Evolutionary conservation across 2,888 invertebrate genomes (phyloP).

Genomic region (Drosophila niveifrons): DNA sequence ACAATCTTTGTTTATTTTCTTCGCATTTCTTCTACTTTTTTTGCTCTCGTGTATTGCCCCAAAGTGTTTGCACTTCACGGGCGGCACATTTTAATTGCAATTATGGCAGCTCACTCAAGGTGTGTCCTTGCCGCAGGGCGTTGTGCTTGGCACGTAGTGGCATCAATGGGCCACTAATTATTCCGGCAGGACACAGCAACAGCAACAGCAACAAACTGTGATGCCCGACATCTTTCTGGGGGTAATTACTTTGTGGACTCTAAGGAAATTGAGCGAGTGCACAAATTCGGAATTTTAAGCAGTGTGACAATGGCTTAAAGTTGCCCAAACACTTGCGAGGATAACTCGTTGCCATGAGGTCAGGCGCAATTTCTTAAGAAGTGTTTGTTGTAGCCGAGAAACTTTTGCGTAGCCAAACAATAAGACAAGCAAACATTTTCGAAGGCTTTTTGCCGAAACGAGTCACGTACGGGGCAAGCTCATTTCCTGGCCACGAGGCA

Average conservation of each 20-base stretch:
- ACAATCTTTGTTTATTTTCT: constrained; percentile 48
- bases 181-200: constrained; percentile 62
- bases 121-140: constrained; percentile 76
- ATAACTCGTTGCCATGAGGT: constrained; percentile 33
- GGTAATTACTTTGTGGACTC: constrained; percentile 81
- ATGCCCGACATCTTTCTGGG: constrained; percentile 29
- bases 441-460: constrained; percentile 50
- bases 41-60: constrained; percentile 26
- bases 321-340: constrained; percentile 4
- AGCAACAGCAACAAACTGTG: constrained; percentile 22
- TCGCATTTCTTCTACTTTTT: constrained; percentile 1
- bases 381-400: constrained; percentile 32
- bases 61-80: constrained; percentile 76
- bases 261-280: constrained; percentile 83
- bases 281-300: constrained; percentile 78
- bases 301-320: constrained; percentile 45
- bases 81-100: constrained; percentile 77
- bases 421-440: constrained; percentile 46
- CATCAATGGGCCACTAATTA: constrained; percentile 77
- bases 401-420: constrained; percentile 41
- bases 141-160: constrained; percentile 67
- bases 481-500: constrained; percentile 76
- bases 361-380: constrained; percentile 33
- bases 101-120: constrained; percentile 60
- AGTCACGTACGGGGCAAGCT: constrained; percentile 80